Evolutionary conservation across 2,888 invertebrate genomes (phyloP), one percentile per base, ranked within the genome.

Genomic region (Oscheius sp.): DNA sequence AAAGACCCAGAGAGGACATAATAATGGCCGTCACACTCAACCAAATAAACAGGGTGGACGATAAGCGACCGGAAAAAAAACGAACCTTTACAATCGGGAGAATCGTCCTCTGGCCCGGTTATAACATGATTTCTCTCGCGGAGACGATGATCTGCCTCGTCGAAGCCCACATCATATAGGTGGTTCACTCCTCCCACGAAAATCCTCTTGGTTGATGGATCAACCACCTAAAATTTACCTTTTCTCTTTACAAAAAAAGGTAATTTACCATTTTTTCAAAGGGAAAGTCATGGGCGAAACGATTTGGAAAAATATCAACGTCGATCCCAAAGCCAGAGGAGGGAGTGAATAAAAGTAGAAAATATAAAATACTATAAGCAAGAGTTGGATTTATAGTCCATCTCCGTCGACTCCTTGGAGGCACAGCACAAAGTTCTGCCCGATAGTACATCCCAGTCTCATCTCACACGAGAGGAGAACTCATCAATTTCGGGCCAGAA

Each of bases 111-210:
- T 1, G 84, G 84, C 15, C 85, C 84, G 2, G 83, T 83, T 20
- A 73, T 63, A 12, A 80, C 80, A 31, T 80, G 78, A 55, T 76
- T 75, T 45, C 80, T 70, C 10, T 82, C 72, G 10, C 76, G 66
- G 45, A 85, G 67, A n/a, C 61, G 61, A 17, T 45, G 45, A 15
- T 61, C 61, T 3, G 61, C 29, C 63, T 80, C 79, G 63, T 69
- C 75, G 8, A 82, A 75, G 17, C 69, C 72, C 45, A 85, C 65
- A 57, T 85, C 85, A 72, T 83, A 85, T n/a, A 85, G 73, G 53
- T 80, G 79, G 65, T 85, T 82, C 42, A 85, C 82, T 31, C 78
- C 85, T n/a, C 85, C 85, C 20, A 85, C 80, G 69, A 84, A 85
- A 6, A 85, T 74, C 53, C 84, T 76, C 42, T 77, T 78, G 10